Percentiles rank a stretch among this genome's conserved stretches.
These are phyloP conservation scores for Mormyrops boulengeri DNA, from an alignment of 2,797 vertebrate species.

Conservation along the genomic window DNA sequence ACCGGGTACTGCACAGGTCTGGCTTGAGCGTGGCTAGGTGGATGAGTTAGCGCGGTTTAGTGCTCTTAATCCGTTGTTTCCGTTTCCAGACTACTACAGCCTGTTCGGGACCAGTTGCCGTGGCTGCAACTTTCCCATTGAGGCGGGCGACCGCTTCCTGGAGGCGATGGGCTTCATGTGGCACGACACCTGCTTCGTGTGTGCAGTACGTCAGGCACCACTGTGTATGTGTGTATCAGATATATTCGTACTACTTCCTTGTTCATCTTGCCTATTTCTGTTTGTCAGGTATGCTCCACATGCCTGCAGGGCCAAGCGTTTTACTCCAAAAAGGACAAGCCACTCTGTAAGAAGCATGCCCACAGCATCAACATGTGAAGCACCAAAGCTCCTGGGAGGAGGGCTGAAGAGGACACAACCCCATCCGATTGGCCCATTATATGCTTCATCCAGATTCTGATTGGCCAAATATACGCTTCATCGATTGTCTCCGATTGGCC, in stretches of 20 bases:
- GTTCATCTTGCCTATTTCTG: not conserved
- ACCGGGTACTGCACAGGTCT: not conserved
- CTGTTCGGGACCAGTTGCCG: slow-evolving; percentile 88
- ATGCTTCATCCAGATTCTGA: not conserved
- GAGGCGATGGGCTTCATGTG: slow-evolving; percentile 88
- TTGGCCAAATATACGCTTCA: not conserved
- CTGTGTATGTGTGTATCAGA: not conserved
- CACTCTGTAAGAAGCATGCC: slow-evolving; percentile 96
- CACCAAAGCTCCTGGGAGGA: not conserved
- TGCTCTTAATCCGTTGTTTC: not conserved
- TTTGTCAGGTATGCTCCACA: slow-evolving; percentile 60
- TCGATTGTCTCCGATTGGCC: not conserved
- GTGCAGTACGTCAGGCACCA: slow-evolving; percentile 68
- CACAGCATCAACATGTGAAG: slow-evolving; percentile 82
- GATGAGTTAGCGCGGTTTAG: not conserved
- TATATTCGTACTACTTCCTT: not conserved
- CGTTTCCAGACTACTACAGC: slow-evolving; percentile 77
- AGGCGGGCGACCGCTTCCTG: slow-evolving; percentile 93
- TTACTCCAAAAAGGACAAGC: slow-evolving; percentile 97
- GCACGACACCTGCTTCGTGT: slow-evolving; percentile 98
- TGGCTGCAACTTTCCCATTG: slow-evolving; percentile 95
- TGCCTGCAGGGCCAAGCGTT: slow-evolving; percentile 89
- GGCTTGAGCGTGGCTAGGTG: not conserved
- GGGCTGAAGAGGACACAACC: not conserved
- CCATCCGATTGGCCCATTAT: not conserved